phyloP scores from a whole-genome alignment of 2,888 invertebrate species.

The Eupithecia insigniata region DNA sequence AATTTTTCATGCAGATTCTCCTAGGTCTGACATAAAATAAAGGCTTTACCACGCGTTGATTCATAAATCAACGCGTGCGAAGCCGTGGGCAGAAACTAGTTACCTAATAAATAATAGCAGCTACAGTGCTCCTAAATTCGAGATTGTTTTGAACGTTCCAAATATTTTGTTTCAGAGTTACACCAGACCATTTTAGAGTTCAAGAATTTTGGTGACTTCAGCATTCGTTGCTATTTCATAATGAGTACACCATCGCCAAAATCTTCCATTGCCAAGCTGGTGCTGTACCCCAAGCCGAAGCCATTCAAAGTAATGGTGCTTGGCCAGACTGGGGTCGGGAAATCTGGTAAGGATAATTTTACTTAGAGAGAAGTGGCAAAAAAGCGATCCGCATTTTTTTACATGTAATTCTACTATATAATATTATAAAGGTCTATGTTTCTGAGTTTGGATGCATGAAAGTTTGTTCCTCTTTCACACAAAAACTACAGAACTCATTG shows the following conservation, averaged over 20 bases:
- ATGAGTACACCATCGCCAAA: conserved; percentile 85
- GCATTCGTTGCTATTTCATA: conserved; percentile 13
- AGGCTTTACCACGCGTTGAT: too few species aligned
- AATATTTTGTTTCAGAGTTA: conserved; percentile 17
- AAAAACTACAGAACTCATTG: too few species aligned
- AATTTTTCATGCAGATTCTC: too few species aligned
- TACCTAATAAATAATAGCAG: too few species aligned
- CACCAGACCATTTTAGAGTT: too few species aligned
- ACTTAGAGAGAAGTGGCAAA: not conserved
- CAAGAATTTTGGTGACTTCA: not conserved
- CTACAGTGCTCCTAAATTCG: not conserved
- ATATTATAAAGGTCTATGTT: too few species aligned
- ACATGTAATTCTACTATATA: too few species aligned
- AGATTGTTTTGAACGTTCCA: not conserved
- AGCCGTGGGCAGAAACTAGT: too few species aligned
- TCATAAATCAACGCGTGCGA: too few species aligned
- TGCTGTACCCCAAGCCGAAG: conserved; percentile 87
- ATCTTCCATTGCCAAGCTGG: conserved; percentile 87
- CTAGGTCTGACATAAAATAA: too few species aligned
- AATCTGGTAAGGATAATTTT: conserved; percentile 86
- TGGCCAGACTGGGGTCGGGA: conserved; percentile 92
- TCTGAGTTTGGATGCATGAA: too few species aligned
- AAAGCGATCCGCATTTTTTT: not conserved
- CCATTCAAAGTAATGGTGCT: conserved; percentile 90
- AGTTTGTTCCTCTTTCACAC: too few species aligned